Conservation (phyloP, 2,888 invertebrate species). For the Sarcophaga subvicina region DNA sequence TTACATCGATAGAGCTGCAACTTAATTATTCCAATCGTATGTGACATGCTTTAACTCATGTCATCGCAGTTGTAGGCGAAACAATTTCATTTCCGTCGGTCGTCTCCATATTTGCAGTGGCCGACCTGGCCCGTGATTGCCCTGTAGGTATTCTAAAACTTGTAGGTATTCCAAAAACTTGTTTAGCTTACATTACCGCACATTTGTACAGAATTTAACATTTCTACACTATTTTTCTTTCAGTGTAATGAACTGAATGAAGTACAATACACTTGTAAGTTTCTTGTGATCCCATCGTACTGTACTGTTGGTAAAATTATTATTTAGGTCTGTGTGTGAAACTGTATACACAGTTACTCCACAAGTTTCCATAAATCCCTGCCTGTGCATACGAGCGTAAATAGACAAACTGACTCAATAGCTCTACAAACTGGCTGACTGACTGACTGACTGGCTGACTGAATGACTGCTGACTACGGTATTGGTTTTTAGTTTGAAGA, state of each 20-base stretch:
- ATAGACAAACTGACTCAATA: constrained; percentile 48
- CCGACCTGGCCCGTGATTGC: too few relatives aligned
- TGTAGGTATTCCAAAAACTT: too few relatives aligned
- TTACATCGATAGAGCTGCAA: too few relatives aligned
- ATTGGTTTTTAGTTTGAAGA: not conserved
- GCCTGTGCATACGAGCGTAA: not conserved
- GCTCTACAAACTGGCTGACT: constrained; percentile 8
- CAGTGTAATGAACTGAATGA: constrained; percentile 5
- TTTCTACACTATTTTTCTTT: not conserved
- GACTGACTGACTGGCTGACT: constrained; percentile 38
- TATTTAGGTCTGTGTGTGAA: constrained; percentile 2
- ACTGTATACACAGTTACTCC: not conserved
- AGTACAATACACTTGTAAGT: constrained; percentile 16
- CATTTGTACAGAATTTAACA: not conserved
- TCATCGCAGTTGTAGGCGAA: too few relatives aligned
- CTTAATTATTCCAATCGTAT: too few relatives aligned
- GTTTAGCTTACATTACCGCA: too few relatives aligned
- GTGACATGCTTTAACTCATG: too few relatives aligned
- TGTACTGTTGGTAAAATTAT: not conserved
- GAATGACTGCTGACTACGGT: not conserved
- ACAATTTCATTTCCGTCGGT: too few relatives aligned
- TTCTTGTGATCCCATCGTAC: not conserved
- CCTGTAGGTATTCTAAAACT: too few relatives aligned
- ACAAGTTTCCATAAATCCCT: not conserved
- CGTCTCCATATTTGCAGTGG: too few relatives aligned